These are phyloP conservation scores for Psilopsiagon aymara DNA, from an alignment of 2,113 vertebrate species.

Conservation along the genomic window DNA sequence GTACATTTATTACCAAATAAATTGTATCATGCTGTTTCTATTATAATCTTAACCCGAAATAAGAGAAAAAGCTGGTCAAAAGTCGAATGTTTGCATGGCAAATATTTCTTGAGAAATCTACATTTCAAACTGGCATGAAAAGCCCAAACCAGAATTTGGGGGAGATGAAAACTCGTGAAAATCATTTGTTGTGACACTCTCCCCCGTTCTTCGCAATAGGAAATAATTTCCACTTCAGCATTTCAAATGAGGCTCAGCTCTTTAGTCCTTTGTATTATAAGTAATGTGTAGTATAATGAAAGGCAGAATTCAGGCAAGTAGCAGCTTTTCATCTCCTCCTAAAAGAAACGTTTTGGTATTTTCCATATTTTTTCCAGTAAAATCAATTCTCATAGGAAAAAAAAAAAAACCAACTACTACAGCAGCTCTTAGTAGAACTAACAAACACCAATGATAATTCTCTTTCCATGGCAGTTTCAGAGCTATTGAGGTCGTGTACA, in stretches of 20 bases:
- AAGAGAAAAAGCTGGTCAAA: neutral
- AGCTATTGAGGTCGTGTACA: neutral
- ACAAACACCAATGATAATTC: neutral
- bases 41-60: neutral
- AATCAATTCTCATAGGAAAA: neutral
- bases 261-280: constrained; percentile 14
- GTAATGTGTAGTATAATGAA: neutral
- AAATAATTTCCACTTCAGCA: constrained; percentile 27
- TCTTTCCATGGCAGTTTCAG: neutral
- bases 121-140: neutral
- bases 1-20: neutral
- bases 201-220: neutral
- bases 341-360: neutral
- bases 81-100: neutral
- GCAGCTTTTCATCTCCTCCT: neutral
- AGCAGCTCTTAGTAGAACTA: neutral
- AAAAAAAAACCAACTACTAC: neutral
- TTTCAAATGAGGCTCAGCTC: constrained; percentile 14
- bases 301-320: constrained; percentile 27
- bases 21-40: neutral
- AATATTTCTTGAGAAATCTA: neutral
- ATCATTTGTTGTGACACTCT: neutral
- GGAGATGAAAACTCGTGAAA: neutral
- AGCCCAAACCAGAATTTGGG: neutral
- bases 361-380: neutral